Evolutionary conservation across 2,797 vertebrate species (phyloP).

Genomic region (Pangasius macronema): DNA sequence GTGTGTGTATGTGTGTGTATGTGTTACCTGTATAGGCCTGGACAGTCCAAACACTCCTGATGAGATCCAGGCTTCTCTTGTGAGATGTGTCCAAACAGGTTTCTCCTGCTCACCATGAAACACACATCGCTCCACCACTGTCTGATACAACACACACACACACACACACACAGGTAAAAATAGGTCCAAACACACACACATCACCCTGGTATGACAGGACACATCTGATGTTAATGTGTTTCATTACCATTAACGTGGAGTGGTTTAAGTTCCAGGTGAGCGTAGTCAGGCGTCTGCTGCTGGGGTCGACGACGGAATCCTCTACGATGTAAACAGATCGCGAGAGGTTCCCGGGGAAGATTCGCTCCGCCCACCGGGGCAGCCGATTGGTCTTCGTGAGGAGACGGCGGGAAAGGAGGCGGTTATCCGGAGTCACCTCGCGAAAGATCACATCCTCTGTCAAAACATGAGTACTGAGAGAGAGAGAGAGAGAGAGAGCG

Average conservation of each 20-base stretch:
- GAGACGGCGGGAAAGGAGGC: conserved; percentile 75
- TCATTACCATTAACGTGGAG: conserved; percentile 86
- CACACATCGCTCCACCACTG: conserved; percentile 64
- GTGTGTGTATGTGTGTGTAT: neutral
- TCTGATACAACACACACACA: conserved; percentile 54
- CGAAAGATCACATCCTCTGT: conserved; percentile 81
- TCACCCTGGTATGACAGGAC: neutral
- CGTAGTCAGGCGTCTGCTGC: conserved; percentile 86
- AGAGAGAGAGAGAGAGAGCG: conserved; percentile 17
- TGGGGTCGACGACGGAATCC: conserved; percentile 90
- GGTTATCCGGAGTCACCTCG: conserved; percentile 75
- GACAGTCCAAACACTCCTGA: conserved; percentile 68
- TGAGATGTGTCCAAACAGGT: conserved; percentile 62
- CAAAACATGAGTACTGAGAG: conserved; percentile 66
- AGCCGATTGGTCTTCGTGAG: conserved; percentile 91
- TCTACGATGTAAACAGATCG: conserved; percentile 92
- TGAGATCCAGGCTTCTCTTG: conserved; percentile 68
- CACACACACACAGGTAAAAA: conserved; percentile 13
- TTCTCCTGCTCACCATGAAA: conserved; percentile 57
- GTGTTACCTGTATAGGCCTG: conserved; percentile 68
- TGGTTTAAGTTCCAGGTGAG: conserved; percentile 98
- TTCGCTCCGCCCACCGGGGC: conserved; percentile 89
- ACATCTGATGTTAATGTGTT: neutral
- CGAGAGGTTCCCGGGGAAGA: conserved; percentile 88
- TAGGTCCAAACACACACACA: neutral